phyloP scores from a whole-genome alignment of 2,888 invertebrate species.

The Lycophotia porphyrea region DNA sequence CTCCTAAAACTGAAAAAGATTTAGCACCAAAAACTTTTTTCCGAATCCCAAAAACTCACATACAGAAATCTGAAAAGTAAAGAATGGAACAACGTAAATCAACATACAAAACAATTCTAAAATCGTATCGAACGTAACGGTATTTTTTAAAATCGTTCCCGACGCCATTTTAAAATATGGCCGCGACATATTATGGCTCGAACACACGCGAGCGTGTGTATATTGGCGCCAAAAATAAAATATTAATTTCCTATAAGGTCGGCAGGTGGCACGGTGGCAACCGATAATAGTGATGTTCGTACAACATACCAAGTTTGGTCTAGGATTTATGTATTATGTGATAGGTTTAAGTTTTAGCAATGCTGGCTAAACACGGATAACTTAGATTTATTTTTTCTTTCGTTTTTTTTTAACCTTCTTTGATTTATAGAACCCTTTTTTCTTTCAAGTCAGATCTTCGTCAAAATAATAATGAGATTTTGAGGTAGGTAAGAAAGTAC shows the following conservation, averaged over 20 bases:
- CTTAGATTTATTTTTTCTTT: slow-evolving; percentile 9
- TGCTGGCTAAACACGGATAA: slow-evolving; percentile 24
- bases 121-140: slow-evolving; percentile 68
- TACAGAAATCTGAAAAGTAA: slow-evolving; percentile 41
- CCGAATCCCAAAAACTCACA: slow-evolving; percentile 7
- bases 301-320: slow-evolving; percentile 66
- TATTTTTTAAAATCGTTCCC: slow-evolving; percentile 77
- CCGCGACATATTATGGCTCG: slow-evolving; percentile 80
- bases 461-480: not conserved
- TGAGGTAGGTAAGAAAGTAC: too few relatives aligned
- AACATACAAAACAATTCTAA: slow-evolving; percentile 67
- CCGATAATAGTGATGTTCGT: slow-evolving; percentile 71
- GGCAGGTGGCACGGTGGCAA: slow-evolving; percentile 78
- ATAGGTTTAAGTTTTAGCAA: slow-evolving; percentile 43
- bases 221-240: slow-evolving; percentile 85
- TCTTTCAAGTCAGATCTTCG: not conserved
- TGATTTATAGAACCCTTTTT: slow-evolving; percentile 7
- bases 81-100: slow-evolving; percentile 64
- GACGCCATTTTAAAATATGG: slow-evolving; percentile 85
- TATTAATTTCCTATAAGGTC: slow-evolving; percentile 85
- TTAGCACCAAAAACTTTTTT: slow-evolving; percentile 32
- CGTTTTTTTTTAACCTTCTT: not conserved
- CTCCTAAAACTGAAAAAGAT: slow-evolving; percentile 33
- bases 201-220: slow-evolving; percentile 75
- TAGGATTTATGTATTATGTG: slow-evolving; percentile 59